Percentiles rank a stretch among this genome's conserved stretches.
These are phyloP conservation scores for Chaetodon trifascialis DNA, from an alignment of 2,113 vertebrate species.

Conservation along the genomic window DNA sequence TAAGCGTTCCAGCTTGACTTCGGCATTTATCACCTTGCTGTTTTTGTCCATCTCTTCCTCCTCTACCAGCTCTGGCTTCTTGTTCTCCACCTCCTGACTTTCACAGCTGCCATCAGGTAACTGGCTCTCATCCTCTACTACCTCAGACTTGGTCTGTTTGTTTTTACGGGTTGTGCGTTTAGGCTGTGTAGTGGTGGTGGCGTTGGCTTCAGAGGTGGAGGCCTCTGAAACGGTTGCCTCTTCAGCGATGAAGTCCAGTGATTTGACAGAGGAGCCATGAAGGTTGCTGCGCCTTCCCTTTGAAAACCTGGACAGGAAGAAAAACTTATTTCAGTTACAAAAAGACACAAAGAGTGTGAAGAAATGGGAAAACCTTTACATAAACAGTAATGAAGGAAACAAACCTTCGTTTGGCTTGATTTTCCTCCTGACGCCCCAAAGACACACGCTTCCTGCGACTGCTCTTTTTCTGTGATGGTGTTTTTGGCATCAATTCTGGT, in stretches of 20 bases:
- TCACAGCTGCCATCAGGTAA: slow-evolving; percentile 15
- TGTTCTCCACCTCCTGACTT: slow-evolving; percentile 30
- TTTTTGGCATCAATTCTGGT: slow-evolving; percentile 96
- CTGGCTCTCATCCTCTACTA: slow-evolving; percentile 36
- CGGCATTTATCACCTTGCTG: neutral
- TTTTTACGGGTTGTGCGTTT: slow-evolving; percentile 80
- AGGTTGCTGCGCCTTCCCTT: slow-evolving; percentile 84
- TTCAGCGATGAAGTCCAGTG: slow-evolving; percentile 77
- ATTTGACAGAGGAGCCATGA: slow-evolving; percentile 77
- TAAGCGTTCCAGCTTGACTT: neutral
- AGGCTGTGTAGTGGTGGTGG: slow-evolving; percentile 25
- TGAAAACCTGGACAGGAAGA: slow-evolving; percentile 75
- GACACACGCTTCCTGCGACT: slow-evolving; percentile 87
- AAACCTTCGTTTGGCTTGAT: slow-evolving; percentile 85
- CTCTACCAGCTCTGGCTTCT: slow-evolving; percentile 23
- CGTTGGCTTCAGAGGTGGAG: slow-evolving; percentile 39
- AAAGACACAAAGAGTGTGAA: neutral
- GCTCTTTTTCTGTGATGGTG: slow-evolving; percentile 93
- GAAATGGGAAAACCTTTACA: neutral
- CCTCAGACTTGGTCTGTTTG: slow-evolving; percentile 62
- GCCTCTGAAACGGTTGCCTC: slow-evolving; percentile 21
- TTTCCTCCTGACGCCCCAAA: slow-evolving; percentile 79
- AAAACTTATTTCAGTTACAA: neutral
- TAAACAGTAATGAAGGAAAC: neutral
- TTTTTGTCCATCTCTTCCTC: slow-evolving; percentile 2